Evolutionary conservation across 30 jellyfish, hydroid and myxozoan species (phyloP), one percentile per base, ranked within the genome.

Genomic region (Pseudorhiza aurosa): DNA sequence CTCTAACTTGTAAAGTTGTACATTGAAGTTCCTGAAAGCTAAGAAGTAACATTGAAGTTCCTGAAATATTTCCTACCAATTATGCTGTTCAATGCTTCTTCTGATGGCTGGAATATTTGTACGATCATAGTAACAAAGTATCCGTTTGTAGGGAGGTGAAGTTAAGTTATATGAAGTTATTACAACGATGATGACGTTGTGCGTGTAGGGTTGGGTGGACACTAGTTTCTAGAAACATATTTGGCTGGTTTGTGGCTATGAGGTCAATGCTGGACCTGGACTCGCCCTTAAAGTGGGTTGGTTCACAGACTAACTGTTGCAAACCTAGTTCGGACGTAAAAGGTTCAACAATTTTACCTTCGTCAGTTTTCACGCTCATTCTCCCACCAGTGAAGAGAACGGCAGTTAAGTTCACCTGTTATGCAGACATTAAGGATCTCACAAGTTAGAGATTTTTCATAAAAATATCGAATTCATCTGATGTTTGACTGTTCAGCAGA

Each of bases 241-340:
- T 77, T 19, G 90, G 86, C 57, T 72, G 86, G 59, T 77, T 78
- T 45, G 90, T 60, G 30, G 62, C 60, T 21, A 59, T 77, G 32
- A 77, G 46, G 33, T 77, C 90, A 40, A 63, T 77, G 50, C 90
- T 59, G 33, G 90, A 77, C 30, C 18, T 77, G 28, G 90, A 77
- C 22, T 75, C 39, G 49, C 88, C 88, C 8, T 35, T 75, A 19
- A 75, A 30, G 37, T 75, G 79, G 15, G 79, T 55, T 17, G 68
- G 79, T 56, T 60, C 88, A 32, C 65, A 57, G 17, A 75, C 43
- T 51, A 58, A 28, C 39, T 75, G 79, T 0, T 55, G 43, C 28
- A 75, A 26, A 19, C 79, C 88, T 31, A 56, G 79, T 25, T 75
- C 88, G 11, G 68, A 75, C 31, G 88, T 28, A 25, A 75, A 28